Percentiles rank a stretch among this genome's conserved stretches.
These are phyloP conservation scores for Coranthus polyacanthus DNA, from an alignment of 2,797 vertebrate species.

Conservation along the genomic window DNA sequence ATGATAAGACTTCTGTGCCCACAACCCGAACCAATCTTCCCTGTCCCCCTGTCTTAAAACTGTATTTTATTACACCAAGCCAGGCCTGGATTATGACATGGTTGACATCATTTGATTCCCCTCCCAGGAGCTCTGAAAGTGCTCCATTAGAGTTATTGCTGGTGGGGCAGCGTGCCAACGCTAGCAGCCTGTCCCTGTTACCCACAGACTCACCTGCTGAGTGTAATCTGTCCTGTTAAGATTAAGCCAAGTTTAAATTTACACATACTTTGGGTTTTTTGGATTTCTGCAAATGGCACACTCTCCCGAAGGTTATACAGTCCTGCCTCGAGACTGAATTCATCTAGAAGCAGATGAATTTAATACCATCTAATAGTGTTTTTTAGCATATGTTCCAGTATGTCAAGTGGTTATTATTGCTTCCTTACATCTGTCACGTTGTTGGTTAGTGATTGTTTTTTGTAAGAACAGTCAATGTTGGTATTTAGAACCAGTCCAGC, in stretches of 20 bases:
- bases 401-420: neutral
- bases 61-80: slow-evolving; percentile 30
- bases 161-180: slow-evolving; percentile 63
- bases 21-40: neutral
- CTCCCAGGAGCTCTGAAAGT: slow-evolving; percentile 79
- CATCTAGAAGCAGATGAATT: no score
- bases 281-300: slow-evolving; percentile 1
- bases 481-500: slow-evolving; percentile 15
- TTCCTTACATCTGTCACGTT: slow-evolving; percentile 3
- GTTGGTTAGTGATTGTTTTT: neutral
- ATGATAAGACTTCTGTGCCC: slow-evolving; percentile 12
- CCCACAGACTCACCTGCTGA: slow-evolving; percentile 79
- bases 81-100: slow-evolving; percentile 73
- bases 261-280: slow-evolving; percentile 46
- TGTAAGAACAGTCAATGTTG: slow-evolving; percentile 1
- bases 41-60: slow-evolving; percentile 30
- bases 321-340: no score
- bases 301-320: slow-evolving; percentile 7
- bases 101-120: slow-evolving; percentile 78
- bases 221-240: slow-evolving; percentile 70
- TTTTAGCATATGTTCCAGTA: neutral
- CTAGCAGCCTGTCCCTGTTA: slow-evolving; percentile 66
- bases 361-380: neutral
- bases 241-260: slow-evolving; percentile 67
- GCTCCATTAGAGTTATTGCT: slow-evolving; percentile 80